Percentiles rank a stretch among this genome's conserved stretches.
Evolutionary conservation across 1,140 invertebrate genomes (phyloP).

Genomic region (Trinorchestia longiramus): DNA sequence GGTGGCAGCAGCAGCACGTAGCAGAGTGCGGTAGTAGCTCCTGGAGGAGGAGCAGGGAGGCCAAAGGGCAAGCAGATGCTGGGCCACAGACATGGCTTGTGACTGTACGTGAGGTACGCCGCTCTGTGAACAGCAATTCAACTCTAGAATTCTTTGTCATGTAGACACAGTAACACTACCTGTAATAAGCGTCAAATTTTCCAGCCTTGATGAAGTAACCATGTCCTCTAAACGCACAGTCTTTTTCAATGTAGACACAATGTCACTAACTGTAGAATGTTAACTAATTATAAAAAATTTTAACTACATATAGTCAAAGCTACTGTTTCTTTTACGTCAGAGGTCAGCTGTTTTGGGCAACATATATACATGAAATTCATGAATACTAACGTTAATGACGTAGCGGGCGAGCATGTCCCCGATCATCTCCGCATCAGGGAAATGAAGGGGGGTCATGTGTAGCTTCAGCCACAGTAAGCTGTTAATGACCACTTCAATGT

Average conservation of each 20-base stretch:
- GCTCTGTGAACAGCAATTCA: background rate
- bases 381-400: background rate
- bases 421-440: background rate
- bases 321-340: no score
- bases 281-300: no score
- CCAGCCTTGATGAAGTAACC: no score
- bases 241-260: no score
- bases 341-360: no score
- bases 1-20: background rate
- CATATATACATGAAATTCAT: background rate
- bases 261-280: no score
- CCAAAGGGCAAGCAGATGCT: background rate
- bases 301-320: no score
- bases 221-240: no score
- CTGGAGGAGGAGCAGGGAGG: background rate
- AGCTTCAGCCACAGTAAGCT: conserved; percentile 8
- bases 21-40: background rate
- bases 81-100: conserved; percentile 21
- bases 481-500: conserved; percentile 25
- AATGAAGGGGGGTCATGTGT: background rate
- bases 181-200: no score
- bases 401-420: conserved; percentile 16
- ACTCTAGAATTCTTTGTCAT: no score
- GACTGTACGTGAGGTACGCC: background rate
- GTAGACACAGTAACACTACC: no score